Percentiles rank a stretch among this genome's conserved stretches.
These are phyloP conservation scores for Habropoda laboriosa DNA, from an alignment of 1,140 invertebrate species.

Conservation along the genomic window DNA sequence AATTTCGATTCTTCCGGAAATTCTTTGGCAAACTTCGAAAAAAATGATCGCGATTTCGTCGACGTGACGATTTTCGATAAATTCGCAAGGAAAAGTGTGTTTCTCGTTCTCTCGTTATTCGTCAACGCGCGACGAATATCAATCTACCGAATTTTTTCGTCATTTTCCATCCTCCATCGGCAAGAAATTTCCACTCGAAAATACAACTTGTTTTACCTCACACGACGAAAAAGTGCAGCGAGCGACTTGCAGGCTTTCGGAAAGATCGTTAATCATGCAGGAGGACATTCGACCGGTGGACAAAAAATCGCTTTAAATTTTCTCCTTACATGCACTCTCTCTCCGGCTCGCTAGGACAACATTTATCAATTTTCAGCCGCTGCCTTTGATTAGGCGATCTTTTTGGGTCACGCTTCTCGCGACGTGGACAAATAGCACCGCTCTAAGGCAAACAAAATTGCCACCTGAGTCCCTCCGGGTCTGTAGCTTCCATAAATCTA, in stretches of 20 bases:
- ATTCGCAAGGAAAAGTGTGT: no score
- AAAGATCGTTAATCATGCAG: background rate
- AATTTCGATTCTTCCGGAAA: background rate
- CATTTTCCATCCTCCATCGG: background rate
- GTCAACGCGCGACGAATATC: background rate
- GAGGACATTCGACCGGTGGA: background rate
- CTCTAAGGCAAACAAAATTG: background rate
- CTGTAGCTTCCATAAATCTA: background rate
- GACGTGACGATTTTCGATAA: no score
- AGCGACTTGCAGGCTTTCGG: background rate
- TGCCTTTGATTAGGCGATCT: slow-evolving; percentile 17
- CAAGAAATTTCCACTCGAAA: background rate
- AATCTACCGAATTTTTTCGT: background rate
- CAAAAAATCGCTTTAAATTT: background rate
- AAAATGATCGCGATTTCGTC: no score
- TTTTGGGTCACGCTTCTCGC: background rate
- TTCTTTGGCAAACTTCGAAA: background rate
- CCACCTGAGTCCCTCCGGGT: background rate
- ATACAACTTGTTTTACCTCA: background rate
- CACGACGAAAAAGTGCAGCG: background rate
- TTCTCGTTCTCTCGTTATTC: no score
- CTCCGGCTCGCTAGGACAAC: background rate
- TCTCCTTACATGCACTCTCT: background rate
- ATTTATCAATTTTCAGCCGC: background rate
- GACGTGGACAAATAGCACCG: background rate